Base-by-base conservation (phyloP, 2,113 vertebrate species). In the Amblyornis subalaris region DNA sequence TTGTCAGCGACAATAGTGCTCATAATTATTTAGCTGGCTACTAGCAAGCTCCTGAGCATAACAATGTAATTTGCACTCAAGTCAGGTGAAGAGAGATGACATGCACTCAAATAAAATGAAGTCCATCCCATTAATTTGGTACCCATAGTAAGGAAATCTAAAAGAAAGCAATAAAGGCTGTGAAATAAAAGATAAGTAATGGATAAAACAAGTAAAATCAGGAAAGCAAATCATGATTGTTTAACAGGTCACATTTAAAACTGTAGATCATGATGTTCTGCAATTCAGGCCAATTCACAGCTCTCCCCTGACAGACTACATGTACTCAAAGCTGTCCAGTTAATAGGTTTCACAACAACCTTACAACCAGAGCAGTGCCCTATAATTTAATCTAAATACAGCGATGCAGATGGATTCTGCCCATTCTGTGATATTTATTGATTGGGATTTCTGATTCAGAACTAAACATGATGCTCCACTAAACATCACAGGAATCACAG, bases 401-500 rank as follows among this genome's bases (percentile, higher is more conserved):
- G 55, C n/a, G 5, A 45, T 19, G 4, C 12, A 71, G 42, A 38
- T 18, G 40, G 26, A 90, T 78, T 6, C 38, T 76, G 55, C 26
- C 18, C 22, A 19, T 70, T 81, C 23, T 55, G 22, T 51, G 18
- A 33, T 65, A 67, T 69, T 87, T 78, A 72, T 88, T 60, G 62
- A 51, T 2, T 64, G 20, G 12, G 14, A 57, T 77, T 91, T 92
- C 75, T 92, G 29, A 48, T 79, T 86, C 42, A 90, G 55, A 90
- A n/a, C 20, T 66, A 17, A 80, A 28, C 15, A 38, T 25, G 33
- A 47, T 51, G 19, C 18, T 86, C 16, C 51, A 80, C 42, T 42
- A 93, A 85, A 48, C 25, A 65, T 40, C 19, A 40, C 7, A 82
- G 60, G 45, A 57, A 85, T 66, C 42, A 45, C 18, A 35, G 50